Evolutionary conservation across 2,113 vertebrate genomes (phyloP), one percentile per base, ranked within the genome.

Genomic region (Argyrosomus japonicus): DNA sequence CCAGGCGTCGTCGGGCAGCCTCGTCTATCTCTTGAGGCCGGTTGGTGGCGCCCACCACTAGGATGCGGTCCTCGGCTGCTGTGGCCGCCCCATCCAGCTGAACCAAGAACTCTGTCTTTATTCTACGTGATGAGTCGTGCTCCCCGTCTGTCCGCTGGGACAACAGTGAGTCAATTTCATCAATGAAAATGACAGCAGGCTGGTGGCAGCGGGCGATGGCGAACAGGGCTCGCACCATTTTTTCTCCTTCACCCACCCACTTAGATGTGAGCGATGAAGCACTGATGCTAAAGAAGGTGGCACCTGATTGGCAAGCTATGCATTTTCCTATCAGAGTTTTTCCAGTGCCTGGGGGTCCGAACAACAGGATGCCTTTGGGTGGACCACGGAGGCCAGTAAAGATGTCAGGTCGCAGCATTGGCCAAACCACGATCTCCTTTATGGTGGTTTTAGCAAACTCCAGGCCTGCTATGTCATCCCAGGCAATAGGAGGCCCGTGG

Each of bases 281-380:
- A 18, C 98, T 99, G 86, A 99, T 99, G 90, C 98, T 99, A 43
- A 99, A 99, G 92, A 99, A 99, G 0, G 98, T 99, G 0, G 98
- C 98, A 15, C 97, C 97, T 2, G 98, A 99, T 77, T 99, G 98
- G 85, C 97, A 97, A 0, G 98, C 98, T 1, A 99, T 99, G 87
- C 98, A 99, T 87, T 99, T 99, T 64, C 98, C 98, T 36, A 99
- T 99, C 0, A 99, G 95, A 12, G 97, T 99, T 90, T 99, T 99
- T 25, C 98, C 98, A 2, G 98, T 99, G 3, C 98, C 98, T 0
- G 97, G 98, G 1, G 98, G 98, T 0, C 98, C 98, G 51, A 99
- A 99, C 48, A 99, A 93, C 36, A 99, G 95, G 81, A 99, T 97
- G 18, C 97, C 98, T 90, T 98, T 99, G 0, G 98, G 97, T n/a